Evolutionary conservation across 2,797 vertebrate species (phyloP).

Genomic region (Tenualosa ilisha): DNA sequence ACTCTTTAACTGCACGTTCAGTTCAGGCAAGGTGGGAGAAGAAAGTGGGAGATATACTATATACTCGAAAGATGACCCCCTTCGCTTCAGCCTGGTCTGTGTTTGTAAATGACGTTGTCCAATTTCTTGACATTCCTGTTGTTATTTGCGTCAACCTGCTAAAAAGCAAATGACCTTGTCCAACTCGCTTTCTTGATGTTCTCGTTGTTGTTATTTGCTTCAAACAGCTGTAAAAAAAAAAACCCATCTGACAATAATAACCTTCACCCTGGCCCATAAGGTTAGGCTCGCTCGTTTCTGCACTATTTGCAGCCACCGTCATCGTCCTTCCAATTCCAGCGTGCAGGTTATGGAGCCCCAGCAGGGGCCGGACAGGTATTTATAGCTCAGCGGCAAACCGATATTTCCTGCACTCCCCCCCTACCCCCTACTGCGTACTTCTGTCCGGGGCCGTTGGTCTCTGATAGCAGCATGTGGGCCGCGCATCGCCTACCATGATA

Average conservation of each 20-base stretch:
- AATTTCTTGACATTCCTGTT: not conserved
- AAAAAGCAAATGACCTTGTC: too few relatives aligned
- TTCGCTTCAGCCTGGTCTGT: not conserved
- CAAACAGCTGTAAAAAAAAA: not conserved
- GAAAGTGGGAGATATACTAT: not conserved
- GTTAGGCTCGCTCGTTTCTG: not conserved
- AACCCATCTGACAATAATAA: not conserved
- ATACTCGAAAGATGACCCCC: not conserved
- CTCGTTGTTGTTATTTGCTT: not conserved
- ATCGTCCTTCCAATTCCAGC: conserved; percentile 17
- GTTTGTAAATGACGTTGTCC: too few relatives aligned
- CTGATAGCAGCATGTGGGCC: conserved; percentile 4
- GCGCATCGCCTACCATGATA: not conserved
- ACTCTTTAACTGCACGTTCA: not conserved
- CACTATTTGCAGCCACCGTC: not conserved
- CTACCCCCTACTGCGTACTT: not conserved
- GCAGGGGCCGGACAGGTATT: not conserved
- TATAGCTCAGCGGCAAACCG: not conserved
- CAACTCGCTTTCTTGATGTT: not conserved
- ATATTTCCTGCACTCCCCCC: conserved; percentile 13
- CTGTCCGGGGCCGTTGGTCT: not conserved
- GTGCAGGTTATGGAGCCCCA: not conserved
- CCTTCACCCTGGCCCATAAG: not conserved
- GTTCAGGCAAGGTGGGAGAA: not conserved
- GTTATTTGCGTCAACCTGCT: too few relatives aligned